Conservation (phyloP, 2,797 vertebrate species). For the Brachyrhaphis roseni region DNA sequence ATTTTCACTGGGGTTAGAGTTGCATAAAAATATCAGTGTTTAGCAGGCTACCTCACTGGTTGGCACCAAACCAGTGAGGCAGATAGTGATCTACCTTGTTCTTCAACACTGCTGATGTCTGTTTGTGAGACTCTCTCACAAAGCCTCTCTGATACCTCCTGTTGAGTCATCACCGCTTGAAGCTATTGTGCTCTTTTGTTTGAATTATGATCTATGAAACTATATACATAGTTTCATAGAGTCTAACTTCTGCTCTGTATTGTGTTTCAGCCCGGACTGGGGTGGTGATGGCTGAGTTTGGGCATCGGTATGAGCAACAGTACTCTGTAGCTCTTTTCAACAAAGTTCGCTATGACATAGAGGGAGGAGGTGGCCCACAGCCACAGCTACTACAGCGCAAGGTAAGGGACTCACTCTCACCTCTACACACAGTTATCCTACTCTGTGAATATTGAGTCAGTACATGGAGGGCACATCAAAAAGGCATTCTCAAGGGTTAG, state of each 20-base stretch:
- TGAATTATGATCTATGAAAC: background rate
- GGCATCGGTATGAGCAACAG: conserved; percentile 86
- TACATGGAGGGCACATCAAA: background rate
- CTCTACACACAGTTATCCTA: background rate
- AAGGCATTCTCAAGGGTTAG: background rate
- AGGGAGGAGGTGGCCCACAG: conserved; percentile 86
- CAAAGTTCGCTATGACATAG: conserved; percentile 90
- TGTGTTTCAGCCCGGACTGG: conserved; percentile 81
- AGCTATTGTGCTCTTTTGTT: background rate
- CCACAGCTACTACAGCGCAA: conserved; percentile 92
- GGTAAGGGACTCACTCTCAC: conserved; percentile 71
- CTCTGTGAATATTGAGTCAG: background rate
- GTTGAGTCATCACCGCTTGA: background rate
- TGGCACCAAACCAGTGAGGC: background rate
- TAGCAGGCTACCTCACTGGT: background rate
- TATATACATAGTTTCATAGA: background rate
- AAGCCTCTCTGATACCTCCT: background rate
- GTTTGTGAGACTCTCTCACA: background rate
- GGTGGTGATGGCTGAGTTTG: conserved; percentile 85
- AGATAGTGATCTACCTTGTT: background rate
- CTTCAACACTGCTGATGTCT: background rate
- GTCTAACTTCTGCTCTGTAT: background rate
- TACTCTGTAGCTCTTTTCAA: conserved; percentile 91
- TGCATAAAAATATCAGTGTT: background rate
- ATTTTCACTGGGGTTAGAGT: no score